phyloP scores from a whole-genome alignment of 2,113 vertebrate species.

The Labrus mixtus region DNA sequence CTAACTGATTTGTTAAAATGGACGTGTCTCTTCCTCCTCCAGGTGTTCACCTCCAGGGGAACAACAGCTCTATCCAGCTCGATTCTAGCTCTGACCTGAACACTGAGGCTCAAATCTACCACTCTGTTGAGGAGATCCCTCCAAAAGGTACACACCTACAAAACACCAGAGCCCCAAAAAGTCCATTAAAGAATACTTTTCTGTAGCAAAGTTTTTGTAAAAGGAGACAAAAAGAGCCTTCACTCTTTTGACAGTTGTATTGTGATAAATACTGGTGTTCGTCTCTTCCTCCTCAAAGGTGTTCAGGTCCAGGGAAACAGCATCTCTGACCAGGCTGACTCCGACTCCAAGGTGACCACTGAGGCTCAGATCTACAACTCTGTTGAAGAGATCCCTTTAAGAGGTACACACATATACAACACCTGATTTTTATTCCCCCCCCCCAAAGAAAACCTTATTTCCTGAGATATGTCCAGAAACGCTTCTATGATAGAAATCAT shows the following conservation, averaged over 20 bases:
- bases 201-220: too few relatives aligned
- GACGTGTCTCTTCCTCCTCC: conserved; percentile 3
- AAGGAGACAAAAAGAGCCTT: too few relatives aligned
- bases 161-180: neutral
- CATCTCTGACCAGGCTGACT: neutral
- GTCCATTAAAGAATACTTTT: too few relatives aligned
- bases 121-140: conserved; percentile 59
- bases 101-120: conserved; percentile 12
- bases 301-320: conserved; percentile 17
- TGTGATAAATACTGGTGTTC: too few relatives aligned
- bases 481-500: too few relatives aligned
- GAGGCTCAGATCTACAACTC: conserved; percentile 42
- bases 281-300: conserved; percentile 42
- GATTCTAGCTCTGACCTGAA: neutral
- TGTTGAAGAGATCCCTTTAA: conserved; percentile 49
- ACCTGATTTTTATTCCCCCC: neutral
- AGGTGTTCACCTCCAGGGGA: conserved; percentile 49
- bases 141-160: conserved; percentile 35
- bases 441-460: too few relatives aligned
- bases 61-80: neutral
- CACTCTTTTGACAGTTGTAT: neutral
- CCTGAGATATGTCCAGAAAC: neutral
- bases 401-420: conserved; percentile 32
- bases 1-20: neutral
- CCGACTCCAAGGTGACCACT: neutral